Percentiles rank a stretch among this genome's conserved stretches.
These are phyloP conservation scores for Zoanthus sansibaricus DNA, from an alignment of 92 coral and sea anemone genomes.

Conservation along the genomic window DNA sequence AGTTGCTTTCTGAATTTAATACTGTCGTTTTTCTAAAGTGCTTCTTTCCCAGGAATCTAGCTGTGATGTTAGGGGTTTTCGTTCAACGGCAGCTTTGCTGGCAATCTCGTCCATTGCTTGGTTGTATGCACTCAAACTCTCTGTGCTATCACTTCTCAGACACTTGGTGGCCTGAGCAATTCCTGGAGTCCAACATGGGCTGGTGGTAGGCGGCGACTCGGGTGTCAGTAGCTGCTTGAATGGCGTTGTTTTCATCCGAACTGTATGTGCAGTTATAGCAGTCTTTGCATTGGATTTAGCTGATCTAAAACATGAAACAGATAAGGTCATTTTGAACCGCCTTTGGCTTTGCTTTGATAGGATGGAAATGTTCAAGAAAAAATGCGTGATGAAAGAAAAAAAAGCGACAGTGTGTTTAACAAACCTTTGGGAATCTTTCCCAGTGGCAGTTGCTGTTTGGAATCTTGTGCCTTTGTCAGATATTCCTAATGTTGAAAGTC, in stretches of 20 bases:
- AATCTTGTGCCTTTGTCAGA: too few relatives aligned
- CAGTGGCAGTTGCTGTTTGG: background rate
- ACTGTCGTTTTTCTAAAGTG: too few relatives aligned
- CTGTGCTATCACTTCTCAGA: background rate
- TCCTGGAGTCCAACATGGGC: background rate
- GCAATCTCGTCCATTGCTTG: conserved; percentile 1
- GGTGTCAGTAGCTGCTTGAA: background rate
- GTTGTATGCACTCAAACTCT: background rate
- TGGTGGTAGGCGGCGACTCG: background rate
- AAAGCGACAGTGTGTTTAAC: background rate
- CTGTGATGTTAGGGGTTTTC: background rate
- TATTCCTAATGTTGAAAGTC: too few relatives aligned
- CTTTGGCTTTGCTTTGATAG: background rate
- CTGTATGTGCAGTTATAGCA: too few relatives aligned
- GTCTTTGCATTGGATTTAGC: too few relatives aligned
- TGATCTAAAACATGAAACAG: too few relatives aligned
- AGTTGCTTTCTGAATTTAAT: too few relatives aligned
- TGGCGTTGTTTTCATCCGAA: too few relatives aligned
- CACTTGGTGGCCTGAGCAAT: background rate
- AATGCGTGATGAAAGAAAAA: background rate
- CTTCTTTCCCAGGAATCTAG: conserved; percentile 20
- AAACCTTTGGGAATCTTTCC: background rate
- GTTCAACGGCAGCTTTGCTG: background rate
- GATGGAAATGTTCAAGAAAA: background rate
- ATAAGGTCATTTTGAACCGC: background rate